Base-by-base conservation (phyloP, 2,113 vertebrate genomes). In the Cathartes aura region DNA sequence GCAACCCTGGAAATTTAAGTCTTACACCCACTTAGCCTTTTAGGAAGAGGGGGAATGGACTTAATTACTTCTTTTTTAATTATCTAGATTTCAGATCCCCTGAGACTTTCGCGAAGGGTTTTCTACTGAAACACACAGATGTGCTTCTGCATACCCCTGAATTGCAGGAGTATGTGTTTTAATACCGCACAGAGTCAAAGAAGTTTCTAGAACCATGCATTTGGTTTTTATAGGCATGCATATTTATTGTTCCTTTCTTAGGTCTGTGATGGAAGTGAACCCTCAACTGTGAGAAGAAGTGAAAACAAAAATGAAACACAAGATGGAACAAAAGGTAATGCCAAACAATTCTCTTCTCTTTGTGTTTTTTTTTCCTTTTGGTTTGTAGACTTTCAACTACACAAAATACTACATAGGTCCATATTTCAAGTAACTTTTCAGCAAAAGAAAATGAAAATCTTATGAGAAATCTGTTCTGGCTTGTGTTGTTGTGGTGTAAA, bases 301-400 rank as follows among this genome's bases (percentile, higher is more conserved):
- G 99, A 99, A 95, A 98, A 97, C 87, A 97, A 95, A 97, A 87
- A 89, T 47, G 95, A 97, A 83, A 95, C 94, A 45, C 92, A 93
- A 11, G 98, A 98, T 74, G 97, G 95, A 93, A 85, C 95, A 88
- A 98, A 98, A 97, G 99, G 99, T 99, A 98, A 80, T 80, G 96
- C 94, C 85, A 91, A 90, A 82, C 81, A 47, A 40, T 19, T 96
- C n/a, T 42, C 52, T 32, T 73, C 56, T 15, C 63, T 63, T 80
- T 63, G 90, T 63, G 42, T 10, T 45, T 87, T 60, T 74, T 52
- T 40, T 10, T 27, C 20, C 5, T 23, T 82, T 76, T 47, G 9
- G 5, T 95, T 82, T 84, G 23, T 63, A 59, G 24, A 8, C 59
- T 60, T 75, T 87, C 26, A 68, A 1, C 38, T 83, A 40, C 40